Evolutionary conservation across 2,888 invertebrate species (phyloP).

Genomic region (Andrena hattorfiana): DNA sequence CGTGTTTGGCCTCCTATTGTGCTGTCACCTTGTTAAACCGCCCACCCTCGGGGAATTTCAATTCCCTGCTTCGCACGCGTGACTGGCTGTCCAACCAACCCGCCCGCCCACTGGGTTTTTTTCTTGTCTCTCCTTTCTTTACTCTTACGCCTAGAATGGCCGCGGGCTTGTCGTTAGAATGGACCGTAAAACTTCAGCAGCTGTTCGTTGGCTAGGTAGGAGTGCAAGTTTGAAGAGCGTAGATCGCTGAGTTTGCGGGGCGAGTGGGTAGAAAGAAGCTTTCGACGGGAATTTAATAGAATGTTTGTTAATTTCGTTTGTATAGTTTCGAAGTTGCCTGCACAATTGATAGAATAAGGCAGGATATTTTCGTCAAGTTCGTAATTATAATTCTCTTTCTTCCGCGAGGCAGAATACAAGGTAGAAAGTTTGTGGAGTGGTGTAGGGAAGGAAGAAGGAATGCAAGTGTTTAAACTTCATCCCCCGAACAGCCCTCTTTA

Average conservation of each 20-base stretch:
- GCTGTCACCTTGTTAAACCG: conserved; percentile 4
- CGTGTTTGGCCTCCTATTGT: conserved; percentile 30
- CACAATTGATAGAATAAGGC: too few relatives aligned
- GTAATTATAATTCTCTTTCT: not conserved
- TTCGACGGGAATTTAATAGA: not conserved
- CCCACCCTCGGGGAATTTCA: conserved; percentile 5
- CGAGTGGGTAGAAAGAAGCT: not conserved
- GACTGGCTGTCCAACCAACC: conserved; percentile 3
- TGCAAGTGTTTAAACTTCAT: not conserved
- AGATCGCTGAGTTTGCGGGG: not conserved
- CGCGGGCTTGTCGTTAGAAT: not conserved
- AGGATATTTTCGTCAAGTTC: not conserved
- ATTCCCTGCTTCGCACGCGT: conserved; percentile 35
- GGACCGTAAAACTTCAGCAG: not conserved
- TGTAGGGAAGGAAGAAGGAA: not conserved
- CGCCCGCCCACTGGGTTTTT: not conserved
- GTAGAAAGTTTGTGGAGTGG: not conserved
- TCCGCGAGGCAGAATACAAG: not conserved
- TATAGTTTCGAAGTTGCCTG: too few relatives aligned
- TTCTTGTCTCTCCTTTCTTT: conserved; percentile 44
- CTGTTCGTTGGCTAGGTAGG: not conserved
- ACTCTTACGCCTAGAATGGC: conserved; percentile 15
- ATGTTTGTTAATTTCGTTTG: too few relatives aligned
- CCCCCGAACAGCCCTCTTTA: conserved; percentile 19
- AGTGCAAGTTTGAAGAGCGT: not conserved